Conservation (phyloP, 2,888 invertebrate genomes). For the Amblyteles armatorius region DNA sequence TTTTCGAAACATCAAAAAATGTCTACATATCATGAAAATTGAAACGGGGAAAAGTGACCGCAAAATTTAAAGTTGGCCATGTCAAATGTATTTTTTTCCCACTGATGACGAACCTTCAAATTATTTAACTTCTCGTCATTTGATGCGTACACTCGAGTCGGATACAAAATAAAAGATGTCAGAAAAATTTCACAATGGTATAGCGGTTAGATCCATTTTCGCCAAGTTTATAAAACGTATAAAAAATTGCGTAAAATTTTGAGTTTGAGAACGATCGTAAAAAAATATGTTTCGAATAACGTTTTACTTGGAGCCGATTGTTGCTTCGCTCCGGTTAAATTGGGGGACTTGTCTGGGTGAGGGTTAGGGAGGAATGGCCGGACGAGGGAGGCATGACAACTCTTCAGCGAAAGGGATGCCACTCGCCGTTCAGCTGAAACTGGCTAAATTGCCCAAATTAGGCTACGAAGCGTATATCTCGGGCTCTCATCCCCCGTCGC, state of each 20-base stretch:
- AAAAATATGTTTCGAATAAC: slow-evolving; percentile 6
- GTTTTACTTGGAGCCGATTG: slow-evolving; percentile 5
- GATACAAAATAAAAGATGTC: too few species aligned
- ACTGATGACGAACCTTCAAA: too few species aligned
- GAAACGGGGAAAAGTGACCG: too few species aligned
- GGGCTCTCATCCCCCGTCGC: slow-evolving; percentile 34
- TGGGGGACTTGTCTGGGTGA: slow-evolving; percentile 25
- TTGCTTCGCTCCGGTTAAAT: slow-evolving; percentile 21
- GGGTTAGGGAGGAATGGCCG: background rate
- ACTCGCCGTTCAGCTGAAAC: slow-evolving; percentile 61
- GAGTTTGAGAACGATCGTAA: background rate
- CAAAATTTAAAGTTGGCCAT: too few species aligned
- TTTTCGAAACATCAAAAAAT: too few species aligned
- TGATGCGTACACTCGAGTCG: too few species aligned
- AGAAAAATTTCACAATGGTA: background rate
- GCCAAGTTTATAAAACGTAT: background rate
- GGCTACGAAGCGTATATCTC: slow-evolving; percentile 68
- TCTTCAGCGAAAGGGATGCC: slow-evolving; percentile 39
- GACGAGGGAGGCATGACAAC: slow-evolving; percentile 28
- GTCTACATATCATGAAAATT: too few species aligned
- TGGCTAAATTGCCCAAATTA: slow-evolving; percentile 73
- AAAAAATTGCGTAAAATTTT: background rate
- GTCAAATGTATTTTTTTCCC: too few species aligned
- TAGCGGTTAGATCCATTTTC: too few species aligned
- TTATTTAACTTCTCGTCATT: too few species aligned